Evolutionary conservation across 2,888 invertebrate genomes (phyloP).

Genomic region (Drosophila parthenogenetica): DNA sequence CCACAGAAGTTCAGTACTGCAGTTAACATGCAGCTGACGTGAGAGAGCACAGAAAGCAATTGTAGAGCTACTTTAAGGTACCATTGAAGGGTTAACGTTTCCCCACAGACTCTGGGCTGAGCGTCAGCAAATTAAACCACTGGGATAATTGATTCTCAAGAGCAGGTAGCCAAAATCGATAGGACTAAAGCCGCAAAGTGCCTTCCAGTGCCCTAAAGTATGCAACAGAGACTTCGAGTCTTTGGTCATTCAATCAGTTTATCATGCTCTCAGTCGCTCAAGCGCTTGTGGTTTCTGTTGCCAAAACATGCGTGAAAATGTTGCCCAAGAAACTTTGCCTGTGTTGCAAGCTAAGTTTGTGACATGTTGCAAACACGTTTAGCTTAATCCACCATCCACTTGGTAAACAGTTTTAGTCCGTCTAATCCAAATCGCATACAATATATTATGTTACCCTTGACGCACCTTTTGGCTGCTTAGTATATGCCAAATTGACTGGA

Average conservation of each 20-base stretch:
- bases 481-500: neutral
- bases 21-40: constrained; percentile 27
- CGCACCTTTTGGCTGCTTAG: constrained; percentile 1
- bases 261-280: constrained; percentile 1
- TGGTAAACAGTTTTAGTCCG: neutral
- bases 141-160: constrained; percentile 50
- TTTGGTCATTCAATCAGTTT: neutral
- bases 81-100: constrained; percentile 11
- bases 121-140: constrained; percentile 7
- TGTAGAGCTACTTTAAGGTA: constrained; percentile 29
- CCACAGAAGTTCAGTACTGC: constrained; percentile 8
- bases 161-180: constrained; percentile 38
- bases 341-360: constrained; percentile 20
- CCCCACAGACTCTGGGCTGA: neutral
- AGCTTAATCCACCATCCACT: constrained; percentile 2
- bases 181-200: constrained; percentile 23
- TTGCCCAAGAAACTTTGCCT: constrained; percentile 21
- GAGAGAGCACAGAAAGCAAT: constrained; percentile 24
- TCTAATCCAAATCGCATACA: neutral
- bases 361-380: constrained; percentile 13
- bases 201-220: constrained; percentile 19
- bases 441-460: neutral
- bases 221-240: constrained; percentile 35
- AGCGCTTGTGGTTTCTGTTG: constrained; percentile 42
- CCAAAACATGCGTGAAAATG: constrained; percentile 64